Percentiles rank a stretch among this genome's conserved stretches.
phyloP scores from a whole-genome alignment of 2,888 invertebrate genomes.

The Deilephila elpenor region DNA sequence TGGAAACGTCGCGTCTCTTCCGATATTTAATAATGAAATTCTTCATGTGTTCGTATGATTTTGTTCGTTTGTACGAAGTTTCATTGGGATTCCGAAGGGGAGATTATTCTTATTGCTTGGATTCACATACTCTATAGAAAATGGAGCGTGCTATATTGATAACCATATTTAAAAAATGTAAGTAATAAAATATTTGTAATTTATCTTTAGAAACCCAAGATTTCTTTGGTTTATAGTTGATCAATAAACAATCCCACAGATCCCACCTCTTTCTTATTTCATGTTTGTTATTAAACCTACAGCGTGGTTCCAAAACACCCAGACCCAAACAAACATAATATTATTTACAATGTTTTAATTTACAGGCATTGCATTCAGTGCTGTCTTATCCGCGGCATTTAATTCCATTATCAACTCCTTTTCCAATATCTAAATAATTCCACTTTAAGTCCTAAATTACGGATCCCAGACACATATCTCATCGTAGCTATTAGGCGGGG shows the following conservation, averaged over 20 bases:
- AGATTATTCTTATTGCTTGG: not conserved
- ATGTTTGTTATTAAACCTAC: no score
- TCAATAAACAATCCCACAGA: no score
- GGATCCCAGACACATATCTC: conserved; percentile 1
- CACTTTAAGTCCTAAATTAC: not conserved
- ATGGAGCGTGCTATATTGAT: not conserved
- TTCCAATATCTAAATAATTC: not conserved
- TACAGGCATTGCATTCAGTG: no score
- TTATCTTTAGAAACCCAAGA: no score
- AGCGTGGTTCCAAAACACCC: no score
- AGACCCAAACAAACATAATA: no score
- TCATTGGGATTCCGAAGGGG: not conserved
- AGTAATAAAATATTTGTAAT: no score
- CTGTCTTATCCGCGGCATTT: no score
- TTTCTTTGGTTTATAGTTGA: no score
- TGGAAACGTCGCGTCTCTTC: not conserved
- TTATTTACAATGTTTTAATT: no score
- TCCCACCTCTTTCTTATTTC: no score
- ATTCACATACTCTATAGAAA: not conserved
- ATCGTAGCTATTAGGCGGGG: not conserved
- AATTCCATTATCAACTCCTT: not conserved
- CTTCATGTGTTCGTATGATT: conserved; percentile 1
- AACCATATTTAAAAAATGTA: no score
- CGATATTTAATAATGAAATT: conserved; percentile 15
- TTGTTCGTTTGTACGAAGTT: not conserved